Conservation (phyloP, 2,888 invertebrate species). For the Nomada lathburiana region DNA sequence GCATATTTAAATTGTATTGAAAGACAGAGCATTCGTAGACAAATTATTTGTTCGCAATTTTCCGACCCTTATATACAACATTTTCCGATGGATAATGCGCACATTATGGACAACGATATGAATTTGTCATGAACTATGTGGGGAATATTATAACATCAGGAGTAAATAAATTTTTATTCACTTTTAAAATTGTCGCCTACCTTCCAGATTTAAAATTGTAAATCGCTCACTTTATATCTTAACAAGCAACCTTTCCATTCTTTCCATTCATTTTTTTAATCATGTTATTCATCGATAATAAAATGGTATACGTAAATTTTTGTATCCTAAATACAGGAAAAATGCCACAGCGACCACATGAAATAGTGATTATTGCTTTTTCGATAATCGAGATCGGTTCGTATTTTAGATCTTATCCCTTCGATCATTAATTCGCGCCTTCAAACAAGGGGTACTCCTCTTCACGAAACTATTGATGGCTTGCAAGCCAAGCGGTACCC, state of each 20-base stretch:
- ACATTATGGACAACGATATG: constrained; percentile 53
- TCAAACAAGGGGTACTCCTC: constrained; percentile 6
- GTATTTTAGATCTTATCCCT: constrained; percentile 1
- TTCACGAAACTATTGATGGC: constrained; percentile 41
- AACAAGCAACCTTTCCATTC: not conserved
- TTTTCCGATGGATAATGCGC: constrained; percentile 41
- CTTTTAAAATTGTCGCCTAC: constrained; percentile 41
- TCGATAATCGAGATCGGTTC: not conserved
- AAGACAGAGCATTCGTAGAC: constrained; percentile 7
- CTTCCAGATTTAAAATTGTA: not conserved
- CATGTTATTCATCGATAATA: not conserved
- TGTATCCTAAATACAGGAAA: not conserved
- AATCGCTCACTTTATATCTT: not conserved
- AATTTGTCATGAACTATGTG: constrained; percentile 55
- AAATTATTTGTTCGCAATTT: constrained; percentile 39
- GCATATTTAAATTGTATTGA: constrained; percentile 21
- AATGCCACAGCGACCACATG: not conserved
- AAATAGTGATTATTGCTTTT: not conserved
- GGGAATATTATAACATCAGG: constrained; percentile 58
- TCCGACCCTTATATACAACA: constrained; percentile 40
- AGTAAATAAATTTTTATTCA: constrained; percentile 61
- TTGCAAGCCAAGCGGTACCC: constrained; percentile 28
- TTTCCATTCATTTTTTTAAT: not conserved
- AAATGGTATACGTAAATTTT: not conserved
- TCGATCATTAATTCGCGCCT: constrained; percentile 26